Conservation (phyloP, 2,888 invertebrate genomes). For the Lysandra bellargus region DNA sequence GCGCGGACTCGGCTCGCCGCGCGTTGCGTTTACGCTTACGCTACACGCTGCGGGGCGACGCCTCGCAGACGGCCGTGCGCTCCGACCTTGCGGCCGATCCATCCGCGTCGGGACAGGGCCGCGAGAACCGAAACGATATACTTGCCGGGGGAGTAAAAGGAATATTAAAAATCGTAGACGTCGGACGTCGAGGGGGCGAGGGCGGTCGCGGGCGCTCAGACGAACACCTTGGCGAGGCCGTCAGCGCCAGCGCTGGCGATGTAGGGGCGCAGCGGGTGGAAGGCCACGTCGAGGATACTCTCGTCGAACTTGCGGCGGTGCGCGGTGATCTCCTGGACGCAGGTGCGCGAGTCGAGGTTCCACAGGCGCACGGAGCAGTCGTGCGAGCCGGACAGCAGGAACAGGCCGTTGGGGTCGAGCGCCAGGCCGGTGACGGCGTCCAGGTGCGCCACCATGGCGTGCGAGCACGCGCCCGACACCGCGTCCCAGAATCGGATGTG, state of each 20-base stretch:
- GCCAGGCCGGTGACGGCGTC: constrained; percentile 99
- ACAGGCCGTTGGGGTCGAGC: constrained; percentile 98
- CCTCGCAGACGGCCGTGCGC: not conserved
- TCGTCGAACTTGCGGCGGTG: constrained; percentile 99
- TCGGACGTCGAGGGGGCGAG: constrained; percentile 11
- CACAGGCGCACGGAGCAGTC: constrained; percentile 99
- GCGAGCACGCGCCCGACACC: constrained; percentile 94
- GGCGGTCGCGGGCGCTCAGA: constrained; percentile 70
- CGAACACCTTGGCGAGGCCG: constrained; percentile 99
- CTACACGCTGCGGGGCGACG: constrained; percentile 4
- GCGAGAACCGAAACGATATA: constrained; percentile 27
- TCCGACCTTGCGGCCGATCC: not conserved
- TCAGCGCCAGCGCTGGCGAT: constrained; percentile 99
- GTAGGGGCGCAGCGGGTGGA: constrained; percentile 98
- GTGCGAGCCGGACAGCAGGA: constrained; percentile 98
- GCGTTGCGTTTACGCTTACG: not conserved
- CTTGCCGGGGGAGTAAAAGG: constrained; percentile 22
- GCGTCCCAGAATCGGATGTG: constrained; percentile 99
- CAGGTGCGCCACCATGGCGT: constrained; percentile 99
- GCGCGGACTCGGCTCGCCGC: constrained; percentile 31
- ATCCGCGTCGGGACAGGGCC: constrained; percentile 1
- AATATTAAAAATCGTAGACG: constrained; percentile 26
- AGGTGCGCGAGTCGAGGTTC: constrained; percentile 99
- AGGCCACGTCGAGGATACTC: constrained; percentile 99
- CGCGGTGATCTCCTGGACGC: constrained; percentile 99